A percentile compares a stretch with the other conserved stretches of the same genome.
These are phyloP conservation scores for Alosa alosa DNA, from an alignment of 2,113 vertebrate genomes.

Conservation along the genomic window DNA sequence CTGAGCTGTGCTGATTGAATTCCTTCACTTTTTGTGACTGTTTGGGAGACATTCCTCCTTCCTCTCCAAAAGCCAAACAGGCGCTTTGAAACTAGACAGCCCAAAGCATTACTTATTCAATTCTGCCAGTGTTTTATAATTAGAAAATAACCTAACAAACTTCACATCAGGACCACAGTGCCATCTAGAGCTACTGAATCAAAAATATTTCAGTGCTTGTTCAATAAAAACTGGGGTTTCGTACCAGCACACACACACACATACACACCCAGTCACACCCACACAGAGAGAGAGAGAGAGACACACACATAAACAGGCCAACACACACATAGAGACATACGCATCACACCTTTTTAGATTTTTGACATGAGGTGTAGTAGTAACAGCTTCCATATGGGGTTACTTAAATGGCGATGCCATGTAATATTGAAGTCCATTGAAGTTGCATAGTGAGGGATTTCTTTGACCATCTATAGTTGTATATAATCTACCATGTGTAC, in stretches of 20 bases:
- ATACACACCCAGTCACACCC: neutral
- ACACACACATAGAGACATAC: neutral
- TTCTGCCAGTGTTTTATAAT: slow-evolving; percentile 6
- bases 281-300: neutral
- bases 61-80: slow-evolving; percentile 1
- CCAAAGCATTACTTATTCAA: slow-evolving; percentile 2
- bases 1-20: slow-evolving; percentile 6
- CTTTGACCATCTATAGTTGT: neutral
- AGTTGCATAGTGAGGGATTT: neutral
- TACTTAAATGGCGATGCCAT: neutral
- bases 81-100: neutral
- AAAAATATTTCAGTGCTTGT: neutral
- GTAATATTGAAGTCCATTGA: neutral
- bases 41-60: slow-evolving; percentile 3
- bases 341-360: neutral
- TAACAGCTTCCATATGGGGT: neutral
- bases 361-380: neutral
- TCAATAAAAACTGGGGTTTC: neutral
- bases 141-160: neutral
- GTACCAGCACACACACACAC: neutral
- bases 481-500: neutral
- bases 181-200: neutral
- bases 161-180: neutral
- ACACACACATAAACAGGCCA: neutral
- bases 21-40: slow-evolving; percentile 3